Evolutionary conservation across 2,113 vertebrate species (phyloP), one percentile per base, ranked within the genome.

Genomic region (Calidris pygmaea): DNA sequence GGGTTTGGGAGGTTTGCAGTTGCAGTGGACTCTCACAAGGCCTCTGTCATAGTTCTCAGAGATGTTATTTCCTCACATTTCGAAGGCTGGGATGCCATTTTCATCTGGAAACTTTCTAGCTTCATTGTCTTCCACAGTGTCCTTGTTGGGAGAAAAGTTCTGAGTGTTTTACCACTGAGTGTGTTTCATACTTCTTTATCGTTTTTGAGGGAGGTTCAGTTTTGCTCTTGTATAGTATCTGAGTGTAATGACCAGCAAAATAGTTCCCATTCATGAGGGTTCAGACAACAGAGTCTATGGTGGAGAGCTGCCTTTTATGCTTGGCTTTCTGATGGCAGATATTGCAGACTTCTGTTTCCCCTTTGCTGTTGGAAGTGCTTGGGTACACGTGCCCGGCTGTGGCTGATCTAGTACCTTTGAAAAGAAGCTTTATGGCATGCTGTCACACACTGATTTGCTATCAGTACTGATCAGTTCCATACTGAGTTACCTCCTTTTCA

Each of bases 251-350:
- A 62, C 58, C 75, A 85, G 60, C 47, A 88, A 67, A 80, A 23
- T 32, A 80, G 60, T 86, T 92, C 43, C 56, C 16, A 16, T 87
- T 93, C 45, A 14, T 45, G 62, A 87, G 53, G 16, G 15, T 86
- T 66, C 90, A 95, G 83, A n/a, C 53, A 66, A 84, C 83, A 56
- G 37, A 67, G 29, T 73, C 37, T 78, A 1, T 90, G 88, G 32
- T 89, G 62, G 47, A 76, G 73, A 87, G 29, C 88, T 95, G 73
- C 73, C 48, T 95, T 92, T 91, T 91, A 45, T 91, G 45, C 77
- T 91, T 92, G 80, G 84, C 94, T 96, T 89, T 90, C 88, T 89
- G 53, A 58, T 92, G 86, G 88, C 84, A 96, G 94, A 68, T 93
- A 91, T 91, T 81, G 72, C 63, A 68, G 62, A 62, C 82, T 92